phyloP scores from a whole-genome alignment of 1,140 invertebrate genomes.

The Oppia nitens region DNA sequence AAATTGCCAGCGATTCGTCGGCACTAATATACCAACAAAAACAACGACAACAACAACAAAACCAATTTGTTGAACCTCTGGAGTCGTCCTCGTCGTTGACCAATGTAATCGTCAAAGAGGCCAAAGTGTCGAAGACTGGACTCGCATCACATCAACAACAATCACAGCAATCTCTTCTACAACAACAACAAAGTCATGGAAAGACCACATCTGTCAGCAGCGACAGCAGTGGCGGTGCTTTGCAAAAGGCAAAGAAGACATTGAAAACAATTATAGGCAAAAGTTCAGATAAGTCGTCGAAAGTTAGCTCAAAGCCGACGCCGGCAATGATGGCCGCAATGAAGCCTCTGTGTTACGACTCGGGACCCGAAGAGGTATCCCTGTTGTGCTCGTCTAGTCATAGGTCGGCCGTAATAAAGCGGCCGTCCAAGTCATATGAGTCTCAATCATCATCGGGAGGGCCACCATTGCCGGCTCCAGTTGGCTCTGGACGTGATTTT shows the following conservation, averaged over 20 bases:
- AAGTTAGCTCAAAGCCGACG: background rate
- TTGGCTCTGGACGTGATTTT: too few relatives aligned
- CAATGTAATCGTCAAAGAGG: too few relatives aligned
- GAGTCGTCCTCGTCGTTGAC: too few relatives aligned
- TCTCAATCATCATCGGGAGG: too few relatives aligned
- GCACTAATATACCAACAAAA: background rate
- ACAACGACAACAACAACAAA: too few relatives aligned
- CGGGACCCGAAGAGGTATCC: background rate
- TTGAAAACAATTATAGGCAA: slow-evolving; percentile 26
- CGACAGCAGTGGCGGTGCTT: slow-evolving; percentile 6
- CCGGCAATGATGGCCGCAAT: background rate
- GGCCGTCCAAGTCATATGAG: slow-evolving; percentile 19
- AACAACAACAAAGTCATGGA: background rate
- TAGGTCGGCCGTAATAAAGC: background rate
- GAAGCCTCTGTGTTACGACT: background rate
- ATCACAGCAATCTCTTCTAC: background rate
- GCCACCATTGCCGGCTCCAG: background rate
- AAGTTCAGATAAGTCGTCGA: background rate
- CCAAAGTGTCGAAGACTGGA: too few relatives aligned
- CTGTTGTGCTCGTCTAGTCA: background rate
- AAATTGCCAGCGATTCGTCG: background rate
- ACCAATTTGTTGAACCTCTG: too few relatives aligned
- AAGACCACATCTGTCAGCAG: slow-evolving; percentile 1
- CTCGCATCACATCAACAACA: too few relatives aligned
- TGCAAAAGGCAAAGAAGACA: slow-evolving; percentile 28